A percentile compares a stretch with the other conserved stretches of the same genome.
phyloP scores from a whole-genome alignment of 2,797 vertebrate species.

The Chelidonichthys spinosus region DNA sequence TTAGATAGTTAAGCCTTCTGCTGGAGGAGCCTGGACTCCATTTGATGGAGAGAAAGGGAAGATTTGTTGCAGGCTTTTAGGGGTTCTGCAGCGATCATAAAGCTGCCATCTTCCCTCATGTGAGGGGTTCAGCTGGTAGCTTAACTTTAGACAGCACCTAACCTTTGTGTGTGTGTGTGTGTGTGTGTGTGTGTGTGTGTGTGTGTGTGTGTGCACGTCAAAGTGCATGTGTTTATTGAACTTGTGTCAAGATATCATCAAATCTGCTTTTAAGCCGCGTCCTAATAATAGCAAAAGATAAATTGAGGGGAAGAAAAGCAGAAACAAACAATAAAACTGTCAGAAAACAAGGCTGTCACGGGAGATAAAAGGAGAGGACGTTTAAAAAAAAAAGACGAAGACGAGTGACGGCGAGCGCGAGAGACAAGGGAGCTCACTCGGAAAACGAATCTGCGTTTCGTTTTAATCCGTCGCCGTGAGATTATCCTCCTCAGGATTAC shows the following conservation, averaged over 20 bases:
- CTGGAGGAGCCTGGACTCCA: constrained; percentile 60
- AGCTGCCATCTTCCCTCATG: constrained; percentile 53
- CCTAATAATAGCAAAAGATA: constrained; percentile 37
- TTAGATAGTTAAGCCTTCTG: constrained; percentile 70
- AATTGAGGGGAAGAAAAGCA: constrained; percentile 32
- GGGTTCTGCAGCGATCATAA: constrained; percentile 59
- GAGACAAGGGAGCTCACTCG: constrained; percentile 65
- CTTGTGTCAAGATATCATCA: constrained; percentile 31
- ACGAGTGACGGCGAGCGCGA: constrained; percentile 42
- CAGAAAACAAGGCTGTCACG: constrained; percentile 32
- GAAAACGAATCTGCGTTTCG: constrained; percentile 65
- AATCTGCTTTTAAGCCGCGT: constrained; percentile 42
- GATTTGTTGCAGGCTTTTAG: constrained; percentile 69
- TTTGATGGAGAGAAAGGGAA: constrained; percentile 66
- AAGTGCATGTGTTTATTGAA: constrained; percentile 31
- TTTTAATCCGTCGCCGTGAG: constrained; percentile 69
- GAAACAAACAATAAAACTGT: constrained; percentile 59
- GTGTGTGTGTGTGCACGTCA: neutral
- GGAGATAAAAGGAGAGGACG: constrained; percentile 36
- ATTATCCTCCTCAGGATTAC: constrained; percentile 71
- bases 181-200: neutral
- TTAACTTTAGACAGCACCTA: constrained; percentile 51
- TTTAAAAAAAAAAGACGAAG: constrained; percentile 23
- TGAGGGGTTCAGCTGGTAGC: constrained; percentile 32
- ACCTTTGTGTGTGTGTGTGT: constrained; percentile 13